Evolutionary conservation across 2,888 invertebrate genomes (phyloP).

Genomic region (Heliconius erato): DNA sequence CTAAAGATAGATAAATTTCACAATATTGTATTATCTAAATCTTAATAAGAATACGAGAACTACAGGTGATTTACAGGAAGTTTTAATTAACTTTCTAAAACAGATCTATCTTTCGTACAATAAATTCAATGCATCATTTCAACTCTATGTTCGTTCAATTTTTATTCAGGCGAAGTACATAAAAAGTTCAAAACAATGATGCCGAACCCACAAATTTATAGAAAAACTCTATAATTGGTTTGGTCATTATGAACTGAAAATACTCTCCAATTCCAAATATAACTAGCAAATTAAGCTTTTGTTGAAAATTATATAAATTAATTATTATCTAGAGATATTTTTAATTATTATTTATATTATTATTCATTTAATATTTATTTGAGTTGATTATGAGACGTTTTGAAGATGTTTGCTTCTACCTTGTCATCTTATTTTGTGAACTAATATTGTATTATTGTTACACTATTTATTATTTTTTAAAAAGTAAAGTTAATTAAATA

Average conservation of each 20-base stretch:
- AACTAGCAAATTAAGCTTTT: background rate
- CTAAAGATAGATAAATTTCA: background rate
- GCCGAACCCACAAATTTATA: constrained; percentile 4
- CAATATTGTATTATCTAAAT: constrained; percentile 10
- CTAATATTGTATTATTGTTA: too few species aligned
- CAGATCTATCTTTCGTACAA: background rate
- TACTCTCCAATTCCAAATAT: background rate
- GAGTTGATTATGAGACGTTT: too few species aligned
- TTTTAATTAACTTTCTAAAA: constrained; percentile 20
- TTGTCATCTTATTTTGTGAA: too few species aligned
- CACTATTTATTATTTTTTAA: too few species aligned
- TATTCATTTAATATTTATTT: too few species aligned
- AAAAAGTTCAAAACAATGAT: constrained; percentile 2
- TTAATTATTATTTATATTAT: background rate
- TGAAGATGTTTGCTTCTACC: too few species aligned
- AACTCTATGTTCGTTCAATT: background rate
- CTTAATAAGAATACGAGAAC: background rate
- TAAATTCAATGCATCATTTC: background rate
- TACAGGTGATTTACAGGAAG: background rate
- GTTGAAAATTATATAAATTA: background rate
- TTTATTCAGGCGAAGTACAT: background rate
- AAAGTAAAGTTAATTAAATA: too few species aligned
- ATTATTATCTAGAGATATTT: background rate
- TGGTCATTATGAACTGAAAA: constrained; percentile 9
- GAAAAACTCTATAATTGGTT: constrained; percentile 31